These are phyloP conservation scores for Whitmania pigra DNA, from an alignment of 1,140 invertebrate species.

Conservation along the genomic window DNA sequence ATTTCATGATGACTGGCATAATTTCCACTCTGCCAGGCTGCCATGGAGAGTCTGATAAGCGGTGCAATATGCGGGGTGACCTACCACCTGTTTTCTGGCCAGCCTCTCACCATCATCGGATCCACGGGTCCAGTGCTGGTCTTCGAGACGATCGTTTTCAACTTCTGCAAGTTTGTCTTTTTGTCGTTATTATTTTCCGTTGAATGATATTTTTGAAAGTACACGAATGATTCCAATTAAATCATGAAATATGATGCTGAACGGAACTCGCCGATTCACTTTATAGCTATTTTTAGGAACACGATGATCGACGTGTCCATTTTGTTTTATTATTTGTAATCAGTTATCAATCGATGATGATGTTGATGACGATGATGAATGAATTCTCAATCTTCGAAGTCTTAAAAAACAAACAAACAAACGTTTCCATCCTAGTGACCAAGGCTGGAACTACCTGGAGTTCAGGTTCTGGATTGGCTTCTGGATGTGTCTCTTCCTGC, in stretches of 20 bases:
- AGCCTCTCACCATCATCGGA: constrained; percentile 90
- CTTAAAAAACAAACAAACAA: too few species aligned
- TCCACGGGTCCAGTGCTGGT: constrained; percentile 95
- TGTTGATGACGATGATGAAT: too few species aligned
- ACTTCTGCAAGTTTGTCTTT: constrained; percentile 68
- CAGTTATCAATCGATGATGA: too few species aligned
- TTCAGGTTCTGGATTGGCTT: constrained; percentile 88
- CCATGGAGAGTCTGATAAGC: constrained; percentile 90
- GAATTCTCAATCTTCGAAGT: too few species aligned
- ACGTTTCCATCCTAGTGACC: constrained; percentile 40
- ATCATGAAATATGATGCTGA: too few species aligned
- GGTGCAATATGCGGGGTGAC: constrained; percentile 87
- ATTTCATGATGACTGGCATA: background rate
- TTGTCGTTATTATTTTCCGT: too few species aligned
- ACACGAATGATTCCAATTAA: too few species aligned
- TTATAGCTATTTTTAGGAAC: too few species aligned
- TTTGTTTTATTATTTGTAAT: too few species aligned
- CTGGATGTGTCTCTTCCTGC: constrained; percentile 74
- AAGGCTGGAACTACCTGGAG: constrained; percentile 76
- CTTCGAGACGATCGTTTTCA: constrained; percentile 91
- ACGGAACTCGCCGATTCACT: too few species aligned
- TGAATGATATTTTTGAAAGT: too few species aligned
- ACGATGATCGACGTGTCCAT: too few species aligned
- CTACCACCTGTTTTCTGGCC: constrained; percentile 92
- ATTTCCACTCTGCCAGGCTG: constrained; percentile 49